Evolutionary conservation across 2,888 invertebrate species (phyloP).

Genomic region (Harpagoxenus sublaevis): DNA sequence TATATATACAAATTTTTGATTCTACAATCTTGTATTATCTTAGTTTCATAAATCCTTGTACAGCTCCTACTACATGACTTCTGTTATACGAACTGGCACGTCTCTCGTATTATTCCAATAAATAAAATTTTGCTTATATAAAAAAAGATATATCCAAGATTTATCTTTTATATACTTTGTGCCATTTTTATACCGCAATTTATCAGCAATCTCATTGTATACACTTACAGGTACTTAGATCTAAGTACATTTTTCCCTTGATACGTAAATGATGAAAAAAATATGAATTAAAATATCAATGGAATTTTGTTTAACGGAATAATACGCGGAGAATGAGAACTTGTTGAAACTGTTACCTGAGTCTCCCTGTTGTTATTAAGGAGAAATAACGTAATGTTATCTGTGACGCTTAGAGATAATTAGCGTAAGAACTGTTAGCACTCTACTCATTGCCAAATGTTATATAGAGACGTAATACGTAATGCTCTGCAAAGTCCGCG

Average conservation of each 20-base stretch:
- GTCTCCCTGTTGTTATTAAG: conserved; percentile 70
- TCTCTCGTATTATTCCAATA: conserved; percentile 39
- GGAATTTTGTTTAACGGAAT: conserved; percentile 39
- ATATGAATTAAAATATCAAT: conserved; percentile 5
- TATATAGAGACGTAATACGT: conserved; percentile 61
- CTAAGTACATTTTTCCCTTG: background rate
- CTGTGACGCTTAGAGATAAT: conserved; percentile 64
- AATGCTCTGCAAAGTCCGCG: conserved; percentile 58
- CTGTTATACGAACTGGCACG: background rate
- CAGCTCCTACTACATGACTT: background rate
- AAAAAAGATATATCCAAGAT: background rate
- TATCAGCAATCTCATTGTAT: conserved; percentile 2
- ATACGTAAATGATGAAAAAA: conserved; percentile 17
- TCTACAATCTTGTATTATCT: background rate
- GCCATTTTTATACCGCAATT: conserved; percentile 13
- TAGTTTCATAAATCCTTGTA: conserved; percentile 32
- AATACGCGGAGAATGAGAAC: conserved; percentile 53
- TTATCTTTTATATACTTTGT: conserved; percentile 7
- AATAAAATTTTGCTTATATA: conserved; percentile 29
- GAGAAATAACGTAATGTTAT: conserved; percentile 62
- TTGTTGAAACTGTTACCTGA: conserved; percentile 80
- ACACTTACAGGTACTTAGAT: background rate
- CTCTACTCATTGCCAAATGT: conserved; percentile 67
- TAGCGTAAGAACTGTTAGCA: conserved; percentile 63
- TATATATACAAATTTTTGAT: background rate